phyloP scores from a whole-genome alignment of 1,140 invertebrate species.

The Trissolcus basalis region DNA sequence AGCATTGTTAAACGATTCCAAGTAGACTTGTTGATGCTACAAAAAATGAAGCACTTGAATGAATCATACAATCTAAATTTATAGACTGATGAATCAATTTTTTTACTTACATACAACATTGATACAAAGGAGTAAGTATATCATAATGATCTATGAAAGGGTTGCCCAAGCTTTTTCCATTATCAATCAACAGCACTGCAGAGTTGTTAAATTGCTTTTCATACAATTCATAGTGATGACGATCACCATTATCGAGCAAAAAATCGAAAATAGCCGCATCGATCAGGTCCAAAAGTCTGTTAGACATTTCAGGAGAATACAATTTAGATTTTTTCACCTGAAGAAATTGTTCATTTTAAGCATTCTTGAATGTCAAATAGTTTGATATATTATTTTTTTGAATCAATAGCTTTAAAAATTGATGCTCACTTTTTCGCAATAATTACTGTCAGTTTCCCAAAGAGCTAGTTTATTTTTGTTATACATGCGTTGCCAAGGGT shows the following conservation, averaged over 20 bases:
- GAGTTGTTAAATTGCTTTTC: slow-evolving; percentile 78
- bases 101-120: slow-evolving; percentile 89
- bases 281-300: slow-evolving; percentile 88
- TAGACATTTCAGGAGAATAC: slow-evolving; percentile 72
- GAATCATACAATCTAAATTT: too few relatives aligned
- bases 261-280: slow-evolving; percentile 95
- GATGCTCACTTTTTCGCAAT: slow-evolving; percentile 82
- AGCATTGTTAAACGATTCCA: slow-evolving; percentile 83
- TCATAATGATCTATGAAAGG: slow-evolving; percentile 88
- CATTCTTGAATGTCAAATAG: too few relatives aligned
- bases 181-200: slow-evolving; percentile 90
- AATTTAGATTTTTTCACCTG: slow-evolving; percentile 70
- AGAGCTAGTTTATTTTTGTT: slow-evolving; percentile 83
- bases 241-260: slow-evolving; percentile 94
- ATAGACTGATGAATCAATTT: too few relatives aligned
- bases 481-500: slow-evolving; percentile 94
- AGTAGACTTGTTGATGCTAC: slow-evolving; percentile 81
- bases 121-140: slow-evolving; percentile 92
- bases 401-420: slow-evolving; percentile 2
- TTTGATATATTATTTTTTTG: too few relatives aligned
- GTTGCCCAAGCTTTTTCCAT: slow-evolving; percentile 95
- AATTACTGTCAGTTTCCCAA: slow-evolving; percentile 87
- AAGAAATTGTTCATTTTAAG: too few relatives aligned
- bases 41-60: slow-evolving; percentile 55
- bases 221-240: slow-evolving; percentile 93